These are phyloP conservation scores for Caenorhabditis japonica DNA, from an alignment of 2,888 invertebrate genomes.

Conservation along the genomic window DNA sequence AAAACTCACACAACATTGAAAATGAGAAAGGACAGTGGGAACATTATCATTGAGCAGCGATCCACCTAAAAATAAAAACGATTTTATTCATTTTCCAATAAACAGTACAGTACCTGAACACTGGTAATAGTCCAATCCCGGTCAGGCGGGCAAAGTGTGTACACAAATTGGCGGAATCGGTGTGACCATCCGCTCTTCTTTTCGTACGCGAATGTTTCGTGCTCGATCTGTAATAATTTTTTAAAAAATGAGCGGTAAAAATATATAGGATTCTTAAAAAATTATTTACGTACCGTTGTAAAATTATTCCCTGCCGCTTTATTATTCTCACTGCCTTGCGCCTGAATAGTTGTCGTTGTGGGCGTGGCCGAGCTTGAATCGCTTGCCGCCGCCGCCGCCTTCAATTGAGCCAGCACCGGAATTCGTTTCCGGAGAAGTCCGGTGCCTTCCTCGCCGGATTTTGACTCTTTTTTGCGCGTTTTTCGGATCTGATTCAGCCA, in stretches of 20 bases:
- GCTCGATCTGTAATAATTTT: slow-evolving; percentile 33
- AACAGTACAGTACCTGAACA: no score
- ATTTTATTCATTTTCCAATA: not conserved
- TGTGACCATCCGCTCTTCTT: slow-evolving; percentile 56
- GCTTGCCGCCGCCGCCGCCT: slow-evolving; percentile 20
- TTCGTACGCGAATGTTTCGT: slow-evolving; percentile 53
- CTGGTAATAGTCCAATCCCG: slow-evolving; percentile 76
- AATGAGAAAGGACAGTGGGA: slow-evolving; percentile 75
- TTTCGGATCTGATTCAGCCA: slow-evolving; percentile 77
- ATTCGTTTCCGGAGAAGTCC: slow-evolving; percentile 63
- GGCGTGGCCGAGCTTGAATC: not conserved
- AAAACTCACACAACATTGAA: slow-evolving; percentile 73
- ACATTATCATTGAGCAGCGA: slow-evolving; percentile 76
- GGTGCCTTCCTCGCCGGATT: slow-evolving; percentile 34
- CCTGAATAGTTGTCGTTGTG: slow-evolving; percentile 14
- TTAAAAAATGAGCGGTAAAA: not conserved
- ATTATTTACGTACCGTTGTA: slow-evolving; percentile 27
- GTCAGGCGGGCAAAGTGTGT: slow-evolving; percentile 66
- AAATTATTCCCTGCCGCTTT: slow-evolving; percentile 36
- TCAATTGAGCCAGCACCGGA: slow-evolving; percentile 43
- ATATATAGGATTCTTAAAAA: no score
- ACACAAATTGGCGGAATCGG: slow-evolving; percentile 51
- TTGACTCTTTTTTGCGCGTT: slow-evolving; percentile 70
- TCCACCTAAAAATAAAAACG: slow-evolving; percentile 71
- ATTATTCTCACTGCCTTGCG: slow-evolving; percentile 12